phyloP scores from a whole-genome alignment of 1,140 invertebrate species.

The Drosophila willistoni region DNA sequence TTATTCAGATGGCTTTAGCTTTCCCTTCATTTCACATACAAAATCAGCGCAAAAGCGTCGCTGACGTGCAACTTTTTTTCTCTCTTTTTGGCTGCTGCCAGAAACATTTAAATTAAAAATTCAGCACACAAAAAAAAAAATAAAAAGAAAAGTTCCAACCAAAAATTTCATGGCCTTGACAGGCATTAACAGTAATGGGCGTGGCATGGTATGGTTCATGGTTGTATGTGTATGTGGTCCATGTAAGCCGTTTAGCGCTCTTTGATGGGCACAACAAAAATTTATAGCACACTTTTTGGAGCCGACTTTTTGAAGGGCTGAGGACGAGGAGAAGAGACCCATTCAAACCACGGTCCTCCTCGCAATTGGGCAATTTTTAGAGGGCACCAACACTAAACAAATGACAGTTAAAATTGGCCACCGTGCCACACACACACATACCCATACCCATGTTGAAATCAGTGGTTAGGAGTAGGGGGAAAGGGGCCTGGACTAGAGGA shows the following conservation, averaged over 20 bases:
- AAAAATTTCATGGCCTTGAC: conserved; percentile 52
- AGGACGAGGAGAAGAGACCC: not conserved
- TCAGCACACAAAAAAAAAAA: conserved; percentile 27
- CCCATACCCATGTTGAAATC: not conserved
- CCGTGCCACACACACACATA: conserved; percentile 6
- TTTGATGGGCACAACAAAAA: conserved; percentile 68
- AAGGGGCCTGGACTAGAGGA: not conserved
- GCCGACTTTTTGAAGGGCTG: conserved; percentile 11
- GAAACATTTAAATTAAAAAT: conserved; percentile 81
- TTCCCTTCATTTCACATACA: conserved; percentile 21
- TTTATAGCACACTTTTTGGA: conserved; percentile 68
- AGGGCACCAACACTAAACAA: conserved; percentile 53
- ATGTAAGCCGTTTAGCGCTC: conserved; percentile 77
- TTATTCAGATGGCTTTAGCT: not conserved
- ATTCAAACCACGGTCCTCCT: conserved; percentile 13
- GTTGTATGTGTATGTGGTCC: conserved; percentile 43
- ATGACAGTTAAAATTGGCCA: conserved; percentile 75
- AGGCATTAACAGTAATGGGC: conserved; percentile 71
- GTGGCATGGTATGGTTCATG: conserved; percentile 22
- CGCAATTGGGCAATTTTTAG: conserved; percentile 68
- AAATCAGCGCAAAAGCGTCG: conserved; percentile 71
- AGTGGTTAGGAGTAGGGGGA: not conserved
- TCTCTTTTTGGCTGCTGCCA: conserved; percentile 53
- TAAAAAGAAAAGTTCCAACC: conserved; percentile 12
- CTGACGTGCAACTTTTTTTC: conserved; percentile 43